Evolutionary conservation across 2,888 invertebrate species (phyloP).

Genomic region (Meliscaeva auricollis): DNA sequence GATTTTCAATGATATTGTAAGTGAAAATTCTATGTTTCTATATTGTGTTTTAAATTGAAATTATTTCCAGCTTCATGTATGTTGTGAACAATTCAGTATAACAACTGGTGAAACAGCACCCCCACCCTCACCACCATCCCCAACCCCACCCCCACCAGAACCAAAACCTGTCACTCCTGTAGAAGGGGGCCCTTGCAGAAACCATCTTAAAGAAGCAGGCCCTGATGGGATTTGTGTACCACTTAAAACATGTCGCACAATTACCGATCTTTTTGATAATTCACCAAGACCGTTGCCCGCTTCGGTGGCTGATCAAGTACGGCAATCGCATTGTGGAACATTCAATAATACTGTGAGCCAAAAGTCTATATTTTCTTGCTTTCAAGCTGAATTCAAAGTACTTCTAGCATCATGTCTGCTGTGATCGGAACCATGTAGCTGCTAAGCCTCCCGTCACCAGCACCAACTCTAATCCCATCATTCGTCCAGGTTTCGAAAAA

Average conservation of each 20-base stretch:
- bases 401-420: constrained; percentile 57
- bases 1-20: too few species aligned
- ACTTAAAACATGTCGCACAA: constrained; percentile 46
- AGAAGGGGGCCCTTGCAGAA: too few species aligned
- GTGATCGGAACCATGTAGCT: constrained; percentile 9
- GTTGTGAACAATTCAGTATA: too few species aligned
- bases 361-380: background rate
- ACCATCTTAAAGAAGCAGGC: too few species aligned
- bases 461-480: background rate
- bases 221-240: constrained; percentile 71
- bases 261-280: constrained; percentile 36
- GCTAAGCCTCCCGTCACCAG: background rate
- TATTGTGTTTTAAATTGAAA: too few species aligned
- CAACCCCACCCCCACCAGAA: too few species aligned
- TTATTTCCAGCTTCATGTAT: too few species aligned
- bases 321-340: constrained; percentile 54
- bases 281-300: constrained; percentile 47
- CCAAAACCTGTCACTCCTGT: too few species aligned
- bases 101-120: too few species aligned
- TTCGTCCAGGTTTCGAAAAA: background rate
- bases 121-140: too few species aligned
- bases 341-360: constrained; percentile 43
- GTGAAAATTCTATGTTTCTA: too few species aligned
- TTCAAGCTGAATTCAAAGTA: background rate
- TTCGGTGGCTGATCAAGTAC: constrained; percentile 39